Evolutionary conservation across 1,140 invertebrate species (phyloP), one percentile per base, ranked within the genome.

Genomic region (Patella vulgata): DNA sequence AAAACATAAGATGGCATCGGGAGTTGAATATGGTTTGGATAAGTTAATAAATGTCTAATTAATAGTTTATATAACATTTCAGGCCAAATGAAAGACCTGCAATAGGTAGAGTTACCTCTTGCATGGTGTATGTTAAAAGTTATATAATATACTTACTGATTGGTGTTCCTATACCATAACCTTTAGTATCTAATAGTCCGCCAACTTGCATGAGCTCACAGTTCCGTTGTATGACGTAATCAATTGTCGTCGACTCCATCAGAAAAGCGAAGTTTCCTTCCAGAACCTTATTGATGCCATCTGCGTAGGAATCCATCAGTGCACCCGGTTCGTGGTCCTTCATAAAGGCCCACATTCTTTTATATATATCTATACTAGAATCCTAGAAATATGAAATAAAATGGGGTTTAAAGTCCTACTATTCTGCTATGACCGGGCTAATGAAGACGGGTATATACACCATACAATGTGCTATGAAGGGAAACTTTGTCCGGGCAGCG

Each of bases 151-250:
- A n/a, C 73, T 69, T 68, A 87, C 85, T 82, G 76, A 81, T 85
- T 23, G 86, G 87, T 54, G 86, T 86, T 9, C 85, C 89, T 48
- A 89, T 89, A 44, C 89, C 89, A 68, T 89, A 90, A 9, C 89
- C 92, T 83, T 97, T 97, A 30, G 92, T 95, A 74, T 97, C 95
- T 17, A 97, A 85, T 0, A 98, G 87, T 1, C 96, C 96, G 0
- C 97, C 97, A 42, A 99, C 95, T 88, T 99, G 96, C 30, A 97
- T 99, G 3, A 99, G 86, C 84, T 98, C 97, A 83, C 97, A 99
- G 79, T 99, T 93, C 52, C 96, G 87, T 85, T 99, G 75, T 19
- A 71, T 76, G 78, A 97, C 97, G 82, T 99, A 97, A 51, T 99
- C 85, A 89, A 97, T 98, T 0, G 96, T 97, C 1, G 80, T 78